Evolutionary conservation across 2,113 vertebrate genomes (phyloP), one percentile per base, ranked within the genome.

Genomic region (Amazona guildingii): DNA sequence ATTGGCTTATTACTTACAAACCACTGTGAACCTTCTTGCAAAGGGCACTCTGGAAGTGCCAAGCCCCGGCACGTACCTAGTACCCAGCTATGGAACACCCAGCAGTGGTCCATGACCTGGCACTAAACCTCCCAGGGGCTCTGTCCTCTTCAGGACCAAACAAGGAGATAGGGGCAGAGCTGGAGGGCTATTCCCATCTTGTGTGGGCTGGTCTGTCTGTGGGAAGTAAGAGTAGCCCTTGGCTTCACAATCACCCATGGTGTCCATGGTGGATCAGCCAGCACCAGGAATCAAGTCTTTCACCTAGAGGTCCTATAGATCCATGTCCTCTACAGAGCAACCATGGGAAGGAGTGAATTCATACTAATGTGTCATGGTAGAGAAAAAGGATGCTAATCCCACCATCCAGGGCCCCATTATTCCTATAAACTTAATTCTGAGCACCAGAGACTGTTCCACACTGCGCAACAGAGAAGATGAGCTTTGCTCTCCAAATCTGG

Each of bases 51-150:
- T 46, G 28, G n/a, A 41, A 44, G 23, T 12, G 49, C 33, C n/a
- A 64, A 83, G 66, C 51, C 29, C 57, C 3, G 2, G 17, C 62
- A 78, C 3, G 3, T 35, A 31, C 41, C 4, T 10, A 88, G 20
- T n/a, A n/a, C 39, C 48, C 15, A 2, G 17, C 27, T 28, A 24
- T 1, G 3, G 2, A 1, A 35, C 25, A 35, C 13, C 37, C 52
- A 52, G 19, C 69, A 52, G 69, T 2, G 2, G 18, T 52, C 39
- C 63, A 29, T 0, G 4, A 76, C n/a, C 6, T 3, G 39, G 19
- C 48, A 63, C 21, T 48, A 39, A 54, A 76, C 24, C 28, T 39
- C 39, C 48, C 16, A 31, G 16, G 8, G 61, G n/a, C 39, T 12
- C 16, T 69, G 48, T 48, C 29, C 39, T 77, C 63, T 55, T 41